Evolutionary conservation across 2,113 vertebrate species (phyloP), one percentile per base, ranked within the genome.

Genomic region (Pionites leucogaster): DNA sequence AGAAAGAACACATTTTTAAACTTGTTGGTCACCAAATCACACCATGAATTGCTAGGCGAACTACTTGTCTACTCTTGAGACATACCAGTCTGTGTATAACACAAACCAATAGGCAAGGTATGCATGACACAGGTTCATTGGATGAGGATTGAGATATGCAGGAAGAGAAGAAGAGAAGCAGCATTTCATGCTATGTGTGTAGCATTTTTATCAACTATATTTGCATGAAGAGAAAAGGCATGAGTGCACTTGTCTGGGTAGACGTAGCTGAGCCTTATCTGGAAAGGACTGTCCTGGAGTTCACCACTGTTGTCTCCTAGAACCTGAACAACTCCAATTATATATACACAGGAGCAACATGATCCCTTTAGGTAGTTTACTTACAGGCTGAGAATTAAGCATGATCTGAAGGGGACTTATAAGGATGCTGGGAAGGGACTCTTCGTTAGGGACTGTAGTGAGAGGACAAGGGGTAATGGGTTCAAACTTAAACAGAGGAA

Each of bases 201-300:
- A 63, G 33, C 29, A 18, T 20, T 60, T 50, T 11, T 47, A 63
- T 5, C 59, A 53, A 18, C 57, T 44, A n/a, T 10, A 16, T 35
- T 13, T 46, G 29, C 46, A 50, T 4, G 10, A 42, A 29, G 37
- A 60, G 68, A 55, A 69, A 75, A 82, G 17, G 10, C 19, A 19
- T 1, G 8, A 49, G 41, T 25, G 37, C 0, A 0, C 10, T 29
- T 41, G 33, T 22, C 39, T 50, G 52, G 50, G 37, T 3, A n/a
- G 87, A 13, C 33, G 42, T 11, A 27, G 53, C 19, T n/a, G 49
- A 70, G n/a, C 28, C 24, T 23, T 25, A 4, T 49, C 20, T 31
- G 41, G 68, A 31, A 64, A 31, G 82, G 50, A 41, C 50, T 62
- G 35, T 62, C 20, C 33, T 41, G 35, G 50, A 15, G 18, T 47